Percentiles rank a stretch among this genome's conserved stretches.
Conservation (phyloP, 2,797 vertebrate genomes). For the Heteromormyrus szaboi region DNA sequence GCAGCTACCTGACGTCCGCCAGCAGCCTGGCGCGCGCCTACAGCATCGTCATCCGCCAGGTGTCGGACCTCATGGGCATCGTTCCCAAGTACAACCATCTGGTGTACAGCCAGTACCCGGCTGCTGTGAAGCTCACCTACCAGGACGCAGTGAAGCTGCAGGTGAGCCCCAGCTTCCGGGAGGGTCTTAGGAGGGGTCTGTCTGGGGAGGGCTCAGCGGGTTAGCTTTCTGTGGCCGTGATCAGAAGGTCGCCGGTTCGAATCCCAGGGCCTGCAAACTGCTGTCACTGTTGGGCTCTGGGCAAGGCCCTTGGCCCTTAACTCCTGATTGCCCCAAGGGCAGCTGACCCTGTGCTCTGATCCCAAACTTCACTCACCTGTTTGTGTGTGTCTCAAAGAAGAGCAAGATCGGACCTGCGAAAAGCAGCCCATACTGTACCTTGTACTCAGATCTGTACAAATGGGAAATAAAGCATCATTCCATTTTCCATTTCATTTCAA, state of each 20-base stretch:
- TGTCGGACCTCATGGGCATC: conserved; percentile 96
- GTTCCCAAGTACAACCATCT: conserved; percentile 98
- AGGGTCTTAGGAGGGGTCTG: not conserved
- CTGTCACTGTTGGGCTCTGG: not conserved
- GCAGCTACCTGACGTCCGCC: conserved; percentile 95
- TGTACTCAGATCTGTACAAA: not conserved
- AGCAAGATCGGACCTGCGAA: not conserved
- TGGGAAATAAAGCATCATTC: not conserved
- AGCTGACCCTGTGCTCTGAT: not conserved
- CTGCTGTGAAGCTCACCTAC: conserved; percentile 92
- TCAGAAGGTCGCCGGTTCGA: not conserved
- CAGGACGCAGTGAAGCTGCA: conserved; percentile 96
- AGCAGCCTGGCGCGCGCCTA: conserved; percentile 95
- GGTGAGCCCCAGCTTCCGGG: conserved; percentile 56
- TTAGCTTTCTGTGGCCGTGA: not conserved
- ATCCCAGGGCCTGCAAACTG: not conserved
- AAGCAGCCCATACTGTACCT: not conserved
- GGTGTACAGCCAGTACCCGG: conserved; percentile 97
- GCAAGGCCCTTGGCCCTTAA: not conserved
- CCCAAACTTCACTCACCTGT: not conserved
- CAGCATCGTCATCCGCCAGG: conserved; percentile 95
- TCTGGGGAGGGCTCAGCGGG: not conserved
- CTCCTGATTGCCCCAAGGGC: not conserved
- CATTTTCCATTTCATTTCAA: not conserved
- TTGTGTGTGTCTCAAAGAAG: not conserved